phyloP scores from a whole-genome alignment of 2,113 vertebrate genomes.

The Progne subis region DNA sequence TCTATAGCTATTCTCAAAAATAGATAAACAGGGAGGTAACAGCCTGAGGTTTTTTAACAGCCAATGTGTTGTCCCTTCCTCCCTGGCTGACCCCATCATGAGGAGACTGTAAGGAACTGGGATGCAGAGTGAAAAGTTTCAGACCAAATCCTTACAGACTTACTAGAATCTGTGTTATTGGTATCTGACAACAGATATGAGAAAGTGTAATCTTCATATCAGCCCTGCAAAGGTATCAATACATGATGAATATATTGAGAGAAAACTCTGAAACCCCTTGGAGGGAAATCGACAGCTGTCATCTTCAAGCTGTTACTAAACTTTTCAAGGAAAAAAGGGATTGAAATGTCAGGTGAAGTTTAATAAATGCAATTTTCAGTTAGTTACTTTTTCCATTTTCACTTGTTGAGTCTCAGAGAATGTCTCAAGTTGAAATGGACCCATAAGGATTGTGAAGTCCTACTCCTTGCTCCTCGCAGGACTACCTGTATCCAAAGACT shows the following conservation, averaged over 20 bases:
- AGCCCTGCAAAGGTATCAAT: not conserved
- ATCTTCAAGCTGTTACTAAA: not conserved
- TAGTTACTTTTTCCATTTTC: not conserved
- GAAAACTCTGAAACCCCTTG: not conserved
- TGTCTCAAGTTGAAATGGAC: rapidly evolving
- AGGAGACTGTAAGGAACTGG: not conserved
- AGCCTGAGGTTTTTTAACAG: not conserved
- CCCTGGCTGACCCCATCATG: not conserved
- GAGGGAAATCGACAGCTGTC: not conserved
- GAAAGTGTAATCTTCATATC: not conserved
- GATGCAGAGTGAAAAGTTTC: not conserved
- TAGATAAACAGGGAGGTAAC: not conserved
- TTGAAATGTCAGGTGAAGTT: not conserved
- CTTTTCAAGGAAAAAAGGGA: not conserved
- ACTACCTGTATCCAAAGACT: not conserved
- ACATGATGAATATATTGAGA: not conserved
- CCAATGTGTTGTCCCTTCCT: not conserved
- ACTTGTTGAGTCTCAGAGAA: not conserved
- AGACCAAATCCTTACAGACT: not conserved
- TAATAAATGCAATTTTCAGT: not conserved
- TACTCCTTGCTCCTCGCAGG: not conserved
- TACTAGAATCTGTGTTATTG: not conserved
- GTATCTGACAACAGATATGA: not conserved
- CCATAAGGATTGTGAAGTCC: rapidly evolving
- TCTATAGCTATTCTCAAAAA: not conserved